Evolutionary conservation across 2,797 vertebrate genomes (phyloP).

Genomic region (Trachops cirrhosus): DNA sequence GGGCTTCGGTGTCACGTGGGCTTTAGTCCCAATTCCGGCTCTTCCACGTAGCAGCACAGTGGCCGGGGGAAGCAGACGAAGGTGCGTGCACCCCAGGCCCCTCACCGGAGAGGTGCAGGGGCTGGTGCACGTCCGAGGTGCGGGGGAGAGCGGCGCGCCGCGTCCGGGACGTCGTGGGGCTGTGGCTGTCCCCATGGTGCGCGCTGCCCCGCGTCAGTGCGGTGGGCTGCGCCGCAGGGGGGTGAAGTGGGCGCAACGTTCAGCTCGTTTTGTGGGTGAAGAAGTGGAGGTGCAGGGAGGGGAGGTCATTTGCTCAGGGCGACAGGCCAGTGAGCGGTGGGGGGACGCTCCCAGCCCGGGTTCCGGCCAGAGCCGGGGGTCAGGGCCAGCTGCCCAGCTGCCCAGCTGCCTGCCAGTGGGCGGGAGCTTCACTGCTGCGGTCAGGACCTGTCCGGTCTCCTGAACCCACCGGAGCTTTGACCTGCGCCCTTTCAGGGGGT

Average conservation of each 20-base stretch:
- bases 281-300: background rate
- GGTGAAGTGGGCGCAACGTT: accelerated
- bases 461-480: accelerated
- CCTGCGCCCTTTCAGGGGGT: too few relatives aligned
- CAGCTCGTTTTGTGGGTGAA: background rate
- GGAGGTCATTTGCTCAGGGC: too few relatives aligned
- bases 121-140: background rate
- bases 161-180: accelerated
- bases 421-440: background rate
- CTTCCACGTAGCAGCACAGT: background rate
- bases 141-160: accelerated
- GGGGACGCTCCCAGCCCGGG: background rate
- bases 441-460: background rate
- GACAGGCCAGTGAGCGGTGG: background rate
- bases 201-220: accelerated
- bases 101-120: accelerated
- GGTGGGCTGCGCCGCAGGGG: accelerated
- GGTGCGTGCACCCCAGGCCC: accelerated
- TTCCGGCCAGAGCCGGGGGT: accelerated
- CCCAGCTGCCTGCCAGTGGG: accelerated
- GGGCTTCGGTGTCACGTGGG: background rate
- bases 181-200: accelerated
- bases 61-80: background rate
- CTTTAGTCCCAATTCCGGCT: background rate
- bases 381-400: accelerated